Evolutionary conservation across 2,113 vertebrate species (phyloP).

Genomic region (Sceloporus undulatus): DNA sequence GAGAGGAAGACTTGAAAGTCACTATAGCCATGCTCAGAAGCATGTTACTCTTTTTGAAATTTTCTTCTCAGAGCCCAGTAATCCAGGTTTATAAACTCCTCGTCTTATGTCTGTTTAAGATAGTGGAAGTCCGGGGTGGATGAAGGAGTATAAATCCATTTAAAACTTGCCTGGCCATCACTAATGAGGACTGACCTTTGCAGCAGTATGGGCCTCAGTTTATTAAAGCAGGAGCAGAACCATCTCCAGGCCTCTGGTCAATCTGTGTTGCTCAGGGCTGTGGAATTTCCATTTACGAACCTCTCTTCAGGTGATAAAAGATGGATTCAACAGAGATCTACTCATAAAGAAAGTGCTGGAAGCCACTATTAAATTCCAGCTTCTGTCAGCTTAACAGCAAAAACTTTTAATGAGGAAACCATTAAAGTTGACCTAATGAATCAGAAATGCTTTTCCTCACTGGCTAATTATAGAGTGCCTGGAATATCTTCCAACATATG

Average conservation of each 20-base stretch:
- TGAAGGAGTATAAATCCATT: slow-evolving; percentile 48
- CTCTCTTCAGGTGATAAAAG: slow-evolving; percentile 78
- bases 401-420: slow-evolving; percentile 79
- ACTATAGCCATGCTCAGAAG: neutral
- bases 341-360: slow-evolving; percentile 73
- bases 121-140: slow-evolving; percentile 36
- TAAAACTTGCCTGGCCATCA: slow-evolving; percentile 57
- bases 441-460: slow-evolving; percentile 76
- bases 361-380: slow-evolving; percentile 74
- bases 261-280: slow-evolving; percentile 76
- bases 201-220: slow-evolving; percentile 68
- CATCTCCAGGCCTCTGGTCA: slow-evolving; percentile 73
- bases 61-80: neutral
- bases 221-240: slow-evolving; percentile 72
- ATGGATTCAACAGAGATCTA: slow-evolving; percentile 73
- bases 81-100: slow-evolving; percentile 33
- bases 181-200: slow-evolving; percentile 75
- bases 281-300: slow-evolving; percentile 80
- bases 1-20: neutral
- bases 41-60: slow-evolving; percentile 10
- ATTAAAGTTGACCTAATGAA: slow-evolving; percentile 77
- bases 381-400: slow-evolving; percentile 75
- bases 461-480: slow-evolving; percentile 72
- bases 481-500: slow-evolving; percentile 69
- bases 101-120: slow-evolving; percentile 37